Conservation (phyloP, 30 jellyfish, hydroid and myxozoan genomes). For the Chrysaora quinquecirrha region DNA sequence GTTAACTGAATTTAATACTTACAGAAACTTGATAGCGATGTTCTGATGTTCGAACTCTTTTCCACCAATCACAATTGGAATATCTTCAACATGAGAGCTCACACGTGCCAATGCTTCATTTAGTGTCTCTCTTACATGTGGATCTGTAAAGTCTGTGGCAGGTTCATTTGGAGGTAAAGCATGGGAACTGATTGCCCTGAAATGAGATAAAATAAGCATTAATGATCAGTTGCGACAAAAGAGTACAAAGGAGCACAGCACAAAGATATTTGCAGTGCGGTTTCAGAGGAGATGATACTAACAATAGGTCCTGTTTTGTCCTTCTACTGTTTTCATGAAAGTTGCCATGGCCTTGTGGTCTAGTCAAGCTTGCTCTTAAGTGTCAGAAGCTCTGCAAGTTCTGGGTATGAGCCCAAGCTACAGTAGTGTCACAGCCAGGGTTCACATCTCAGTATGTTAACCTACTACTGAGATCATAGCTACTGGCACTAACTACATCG, state of each 20-base stretch:
- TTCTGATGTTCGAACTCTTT: conserved; percentile 78
- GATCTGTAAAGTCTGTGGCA: conserved; percentile 84
- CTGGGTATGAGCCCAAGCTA: not conserved
- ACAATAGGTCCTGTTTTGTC: not conserved
- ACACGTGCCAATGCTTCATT: conserved; percentile 62
- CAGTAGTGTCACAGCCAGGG: too few species aligned
- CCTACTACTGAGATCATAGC: too few species aligned
- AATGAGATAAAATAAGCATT: not conserved
- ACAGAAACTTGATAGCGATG: conserved; percentile 92
- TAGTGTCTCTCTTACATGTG: conserved; percentile 71
- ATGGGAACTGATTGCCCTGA: conserved; percentile 35
- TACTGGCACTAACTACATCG: too few species aligned
- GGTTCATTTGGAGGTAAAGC: conserved; percentile 96
- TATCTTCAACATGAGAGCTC: conserved; percentile 69
- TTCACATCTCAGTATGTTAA: too few species aligned
- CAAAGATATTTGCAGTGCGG: not conserved
- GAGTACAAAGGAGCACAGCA: not conserved
- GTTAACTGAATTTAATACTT: too few species aligned
- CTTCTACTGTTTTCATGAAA: not conserved
- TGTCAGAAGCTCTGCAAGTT: too few species aligned
- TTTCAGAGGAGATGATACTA: not conserved
- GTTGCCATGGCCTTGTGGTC: not conserved
- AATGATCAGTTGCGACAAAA: not conserved
- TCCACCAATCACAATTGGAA: conserved; percentile 98
- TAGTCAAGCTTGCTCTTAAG: too few species aligned